Conservation (phyloP, 2,797 vertebrate species). For the Chloroceryle inda region DNA sequence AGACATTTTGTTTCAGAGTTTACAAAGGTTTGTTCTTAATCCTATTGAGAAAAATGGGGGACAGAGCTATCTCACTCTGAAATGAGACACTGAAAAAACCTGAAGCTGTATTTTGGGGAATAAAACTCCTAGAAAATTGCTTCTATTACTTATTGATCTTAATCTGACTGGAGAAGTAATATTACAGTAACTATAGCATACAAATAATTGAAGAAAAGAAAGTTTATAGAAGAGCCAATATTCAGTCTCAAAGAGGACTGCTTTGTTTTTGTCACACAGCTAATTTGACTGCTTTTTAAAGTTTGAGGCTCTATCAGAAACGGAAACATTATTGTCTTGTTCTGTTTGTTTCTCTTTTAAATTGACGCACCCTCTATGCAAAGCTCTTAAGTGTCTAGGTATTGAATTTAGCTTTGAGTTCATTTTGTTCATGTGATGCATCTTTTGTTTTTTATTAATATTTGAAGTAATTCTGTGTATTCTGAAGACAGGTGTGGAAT, state of each 20-base stretch:
- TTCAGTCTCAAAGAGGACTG: neutral
- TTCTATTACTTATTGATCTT: neutral
- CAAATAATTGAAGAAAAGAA: neutral
- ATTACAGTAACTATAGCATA: neutral
- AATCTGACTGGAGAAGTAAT: neutral
- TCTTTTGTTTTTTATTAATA: neutral
- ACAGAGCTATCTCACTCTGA: neutral
- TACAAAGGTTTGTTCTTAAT: neutral
- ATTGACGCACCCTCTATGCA: neutral
- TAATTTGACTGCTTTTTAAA: neutral
- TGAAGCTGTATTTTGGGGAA: neutral
- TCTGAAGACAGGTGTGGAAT: neutral
- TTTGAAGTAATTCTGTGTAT: neutral
- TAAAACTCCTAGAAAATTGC: neutral
- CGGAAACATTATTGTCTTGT: neutral
- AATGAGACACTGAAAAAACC: neutral
- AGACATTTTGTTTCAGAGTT: neutral
- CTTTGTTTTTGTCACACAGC: neutral
- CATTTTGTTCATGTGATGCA: fast-evolving
- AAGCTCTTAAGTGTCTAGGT: fast-evolving
- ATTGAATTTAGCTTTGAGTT: neutral
- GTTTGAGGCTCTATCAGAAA: neutral
- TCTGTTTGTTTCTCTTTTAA: neutral
- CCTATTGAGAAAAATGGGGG: neutral
- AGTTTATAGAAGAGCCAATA: neutral